phyloP scores from a whole-genome alignment of 2,113 vertebrate species.

The Collichthys lucidus region DNA sequence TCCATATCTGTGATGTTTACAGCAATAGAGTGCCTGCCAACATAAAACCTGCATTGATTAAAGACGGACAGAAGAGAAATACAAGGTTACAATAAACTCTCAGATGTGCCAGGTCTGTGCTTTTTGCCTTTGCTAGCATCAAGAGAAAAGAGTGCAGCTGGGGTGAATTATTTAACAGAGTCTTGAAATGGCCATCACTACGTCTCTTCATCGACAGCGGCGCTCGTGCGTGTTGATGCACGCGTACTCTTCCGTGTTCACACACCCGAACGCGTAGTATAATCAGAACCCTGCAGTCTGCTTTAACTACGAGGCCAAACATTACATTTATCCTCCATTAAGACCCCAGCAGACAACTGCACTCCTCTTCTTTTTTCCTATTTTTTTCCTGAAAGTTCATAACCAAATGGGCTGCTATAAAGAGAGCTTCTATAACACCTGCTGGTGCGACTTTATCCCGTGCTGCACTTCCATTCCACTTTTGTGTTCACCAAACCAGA shows the following conservation, averaged over 20 bases:
- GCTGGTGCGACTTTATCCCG: slow-evolving; percentile 43
- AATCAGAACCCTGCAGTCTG: slow-evolving; percentile 49
- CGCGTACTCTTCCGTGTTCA: neutral
- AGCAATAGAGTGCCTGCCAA: slow-evolving; percentile 1
- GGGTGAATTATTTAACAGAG: slow-evolving; percentile 79
- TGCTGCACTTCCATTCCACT: slow-evolving; percentile 50
- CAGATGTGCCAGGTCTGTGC: slow-evolving; percentile 37
- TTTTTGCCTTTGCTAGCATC: slow-evolving; percentile 46
- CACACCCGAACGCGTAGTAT: slow-evolving; percentile 28
- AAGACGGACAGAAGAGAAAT: slow-evolving; percentile 58
- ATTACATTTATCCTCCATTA: slow-evolving; percentile 73
- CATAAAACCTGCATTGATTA: slow-evolving; percentile 50
- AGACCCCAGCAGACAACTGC: slow-evolving; percentile 42
- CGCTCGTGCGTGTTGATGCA: neutral
- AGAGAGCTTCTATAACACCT: slow-evolving; percentile 50
- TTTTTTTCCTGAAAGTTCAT: slow-evolving; percentile 18
- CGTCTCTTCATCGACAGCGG: slow-evolving; percentile 49
- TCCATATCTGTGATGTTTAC: slow-evolving; percentile 18
- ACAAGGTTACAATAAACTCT: slow-evolving; percentile 48
- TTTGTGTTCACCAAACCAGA: slow-evolving; percentile 53
- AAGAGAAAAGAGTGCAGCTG: slow-evolving; percentile 60
- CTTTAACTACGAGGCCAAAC: slow-evolving; percentile 57
- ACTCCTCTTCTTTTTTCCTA: slow-evolving; percentile 8
- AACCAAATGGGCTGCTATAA: slow-evolving; percentile 34
- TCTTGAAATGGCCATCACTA: slow-evolving; percentile 70